These are phyloP conservation scores for Adelognathus sp. DNA, from an alignment of 2,888 invertebrate species.

Conservation along the genomic window DNA sequence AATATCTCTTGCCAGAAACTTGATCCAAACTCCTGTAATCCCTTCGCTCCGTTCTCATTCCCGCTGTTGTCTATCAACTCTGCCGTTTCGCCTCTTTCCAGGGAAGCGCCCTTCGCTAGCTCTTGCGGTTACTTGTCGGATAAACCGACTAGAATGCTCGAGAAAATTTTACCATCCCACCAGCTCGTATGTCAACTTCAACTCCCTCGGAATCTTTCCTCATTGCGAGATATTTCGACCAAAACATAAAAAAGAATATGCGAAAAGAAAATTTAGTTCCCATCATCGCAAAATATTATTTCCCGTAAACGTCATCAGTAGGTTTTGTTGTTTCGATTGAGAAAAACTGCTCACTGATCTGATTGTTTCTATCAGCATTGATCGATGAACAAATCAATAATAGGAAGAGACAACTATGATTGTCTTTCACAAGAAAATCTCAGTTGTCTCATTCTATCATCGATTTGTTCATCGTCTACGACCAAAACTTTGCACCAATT, in stretches of 20 bases:
- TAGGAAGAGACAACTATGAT: no score
- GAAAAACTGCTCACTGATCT: no score
- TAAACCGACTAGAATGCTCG: conserved; percentile 40
- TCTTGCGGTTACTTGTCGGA: conserved; percentile 40
- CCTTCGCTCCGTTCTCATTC: conserved; percentile 14
- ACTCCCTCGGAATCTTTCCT: not conserved
- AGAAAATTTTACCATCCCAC: conserved; percentile 45
- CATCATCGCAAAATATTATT: no score
- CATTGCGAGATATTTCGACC: not conserved
- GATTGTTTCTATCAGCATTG: no score
- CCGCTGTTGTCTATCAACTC: conserved; percentile 14
- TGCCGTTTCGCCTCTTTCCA: conserved; percentile 5
- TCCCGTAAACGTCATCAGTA: no score
- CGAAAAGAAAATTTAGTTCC: not conserved
- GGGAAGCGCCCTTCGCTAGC: conserved; percentile 21
- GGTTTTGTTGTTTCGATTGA: no score
- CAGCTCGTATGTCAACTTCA: conserved; percentile 19
- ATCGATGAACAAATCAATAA: no score
- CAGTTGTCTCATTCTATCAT: no score
- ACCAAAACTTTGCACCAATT: no score
- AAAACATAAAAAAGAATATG: not conserved
- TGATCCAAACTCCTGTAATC: conserved; percentile 48
- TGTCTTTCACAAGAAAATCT: no score
- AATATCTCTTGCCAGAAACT: conserved; percentile 43
- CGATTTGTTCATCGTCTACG: no score